These are phyloP conservation scores for Cathartes aura DNA, from an alignment of 2,113 vertebrate species.

Conservation along the genomic window DNA sequence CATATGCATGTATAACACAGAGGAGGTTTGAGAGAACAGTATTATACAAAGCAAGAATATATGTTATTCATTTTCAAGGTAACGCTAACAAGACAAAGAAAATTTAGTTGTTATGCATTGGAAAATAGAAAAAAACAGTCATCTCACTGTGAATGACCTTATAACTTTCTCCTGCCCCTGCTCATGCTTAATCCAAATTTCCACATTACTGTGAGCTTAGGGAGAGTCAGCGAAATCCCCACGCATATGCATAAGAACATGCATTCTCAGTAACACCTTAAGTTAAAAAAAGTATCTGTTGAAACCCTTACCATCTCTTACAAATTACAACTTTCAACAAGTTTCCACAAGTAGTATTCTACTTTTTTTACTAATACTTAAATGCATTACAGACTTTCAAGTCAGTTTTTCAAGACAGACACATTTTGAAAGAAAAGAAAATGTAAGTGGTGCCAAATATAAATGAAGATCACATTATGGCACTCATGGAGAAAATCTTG, in stretches of 20 bases:
- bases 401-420: neutral
- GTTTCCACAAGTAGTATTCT: neutral
- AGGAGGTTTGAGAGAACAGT: neutral
- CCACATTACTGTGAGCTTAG: neutral
- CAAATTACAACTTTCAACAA: neutral
- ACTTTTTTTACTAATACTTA: neutral
- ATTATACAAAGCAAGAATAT: neutral
- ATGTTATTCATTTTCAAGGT: neutral
- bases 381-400: neutral
- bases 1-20: neutral
- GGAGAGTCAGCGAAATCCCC: neutral
- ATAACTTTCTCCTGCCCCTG: neutral
- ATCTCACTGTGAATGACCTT: neutral
- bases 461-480: neutral
- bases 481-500: neutral
- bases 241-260: neutral
- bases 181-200: neutral
- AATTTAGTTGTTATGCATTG: neutral
- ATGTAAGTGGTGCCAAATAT: neutral
- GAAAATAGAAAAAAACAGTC: neutral
- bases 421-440: neutral
- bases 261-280: neutral
- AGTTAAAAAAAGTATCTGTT: neutral
- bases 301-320: neutral
- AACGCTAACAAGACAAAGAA: neutral